Conservation (phyloP, 2,888 invertebrate species). For the Caenorhabditis sinica region DNA sequence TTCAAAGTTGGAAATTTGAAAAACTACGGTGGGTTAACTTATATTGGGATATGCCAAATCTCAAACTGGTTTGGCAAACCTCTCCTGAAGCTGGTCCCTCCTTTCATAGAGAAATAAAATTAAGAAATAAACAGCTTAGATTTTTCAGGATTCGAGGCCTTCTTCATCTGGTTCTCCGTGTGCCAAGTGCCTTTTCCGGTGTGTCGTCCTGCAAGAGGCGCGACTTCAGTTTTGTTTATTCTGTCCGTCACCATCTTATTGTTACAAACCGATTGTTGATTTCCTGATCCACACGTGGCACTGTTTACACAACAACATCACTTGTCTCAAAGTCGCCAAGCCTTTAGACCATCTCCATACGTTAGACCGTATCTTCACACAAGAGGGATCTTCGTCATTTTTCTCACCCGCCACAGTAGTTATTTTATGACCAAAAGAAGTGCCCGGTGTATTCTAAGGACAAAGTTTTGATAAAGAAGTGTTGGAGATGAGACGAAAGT, state of each 20-base stretch:
- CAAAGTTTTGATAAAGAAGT: conserved; percentile 30
- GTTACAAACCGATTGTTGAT: conserved; percentile 54
- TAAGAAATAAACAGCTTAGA: too few species aligned
- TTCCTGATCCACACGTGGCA: conserved; percentile 55
- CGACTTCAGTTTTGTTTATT: conserved; percentile 31
- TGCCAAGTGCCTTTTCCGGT: conserved; percentile 37
- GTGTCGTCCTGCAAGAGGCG: background rate
- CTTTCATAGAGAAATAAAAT: too few species aligned
- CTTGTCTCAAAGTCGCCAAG: conserved; percentile 8
- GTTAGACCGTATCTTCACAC: background rate
- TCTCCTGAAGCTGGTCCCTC: too few species aligned
- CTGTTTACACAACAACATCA: conserved; percentile 35
- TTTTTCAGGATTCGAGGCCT: background rate
- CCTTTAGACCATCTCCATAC: background rate
- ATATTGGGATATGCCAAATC: too few species aligned
- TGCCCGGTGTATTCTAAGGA: conserved; percentile 26
- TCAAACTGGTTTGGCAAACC: too few species aligned
- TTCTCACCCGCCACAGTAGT: background rate
- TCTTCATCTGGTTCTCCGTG: background rate
- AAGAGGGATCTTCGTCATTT: background rate
- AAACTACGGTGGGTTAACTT: too few species aligned
- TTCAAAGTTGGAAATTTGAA: background rate
- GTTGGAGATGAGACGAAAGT: background rate
- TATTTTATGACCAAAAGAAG: background rate
- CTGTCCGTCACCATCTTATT: conserved; percentile 16